Conservation (phyloP, 2,797 vertebrate genomes). For the Alosa sapidissima region DNA sequence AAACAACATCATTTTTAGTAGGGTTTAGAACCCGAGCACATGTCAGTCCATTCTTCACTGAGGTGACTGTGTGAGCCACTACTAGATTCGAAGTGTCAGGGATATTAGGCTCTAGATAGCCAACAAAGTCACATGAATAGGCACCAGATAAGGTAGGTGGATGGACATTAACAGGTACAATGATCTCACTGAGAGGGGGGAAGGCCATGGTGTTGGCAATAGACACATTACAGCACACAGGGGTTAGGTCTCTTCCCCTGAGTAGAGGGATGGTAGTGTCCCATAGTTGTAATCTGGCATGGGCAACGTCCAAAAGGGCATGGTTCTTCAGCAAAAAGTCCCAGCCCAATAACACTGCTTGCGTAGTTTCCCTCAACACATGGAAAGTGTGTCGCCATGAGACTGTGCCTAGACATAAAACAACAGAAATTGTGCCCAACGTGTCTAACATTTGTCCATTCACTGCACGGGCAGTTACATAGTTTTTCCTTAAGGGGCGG, state of each 20-base stretch:
- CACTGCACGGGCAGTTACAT: constrained; percentile 23
- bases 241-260: constrained; percentile 24
- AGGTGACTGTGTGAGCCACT: not conserved
- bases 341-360: constrained; percentile 37
- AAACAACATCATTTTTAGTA: not conserved
- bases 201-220: constrained; percentile 5
- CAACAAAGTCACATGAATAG: constrained; percentile 28
- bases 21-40: no score
- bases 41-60: no score
- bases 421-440: constrained; percentile 28
- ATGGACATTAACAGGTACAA: constrained; percentile 26
- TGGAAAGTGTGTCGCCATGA: constrained; percentile 35
- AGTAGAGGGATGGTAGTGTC: constrained; percentile 24
- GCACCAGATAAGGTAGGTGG: not conserved
- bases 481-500: constrained; percentile 26
- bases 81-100: constrained; percentile 23
- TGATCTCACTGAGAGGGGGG: constrained; percentile 19
- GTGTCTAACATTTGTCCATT: constrained; percentile 36
- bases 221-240: constrained; percentile 37
- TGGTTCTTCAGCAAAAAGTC: constrained; percentile 35
- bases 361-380: constrained; percentile 33
- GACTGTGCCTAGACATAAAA: not conserved
- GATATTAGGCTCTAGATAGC: constrained; percentile 37
- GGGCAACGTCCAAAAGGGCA: constrained; percentile 29
- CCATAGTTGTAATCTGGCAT: constrained; percentile 35